Percentiles rank a stretch among this genome's conserved stretches.
Evolutionary conservation across 2,888 invertebrate genomes (phyloP).

Genomic region (Drosophila macrospina): DNA sequence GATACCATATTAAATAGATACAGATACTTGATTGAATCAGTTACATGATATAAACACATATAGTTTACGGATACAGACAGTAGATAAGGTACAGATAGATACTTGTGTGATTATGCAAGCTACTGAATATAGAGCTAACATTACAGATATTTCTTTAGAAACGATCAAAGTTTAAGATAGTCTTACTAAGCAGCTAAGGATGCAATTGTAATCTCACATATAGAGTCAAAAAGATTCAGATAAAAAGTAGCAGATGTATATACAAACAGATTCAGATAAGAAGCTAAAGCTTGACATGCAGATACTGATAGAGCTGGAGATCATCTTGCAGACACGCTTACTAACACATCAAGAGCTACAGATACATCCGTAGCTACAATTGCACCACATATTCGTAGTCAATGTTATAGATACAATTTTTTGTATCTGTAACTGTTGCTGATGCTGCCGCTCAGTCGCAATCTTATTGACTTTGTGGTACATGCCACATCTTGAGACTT

Average conservation of each 20-base stretch:
- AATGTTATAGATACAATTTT: conserved; percentile 11
- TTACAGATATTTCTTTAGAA: neutral
- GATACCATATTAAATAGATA: no score
- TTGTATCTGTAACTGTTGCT: conserved; percentile 5
- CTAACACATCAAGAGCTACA: conserved; percentile 5
- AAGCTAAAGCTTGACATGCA: no score
- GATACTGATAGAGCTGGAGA: conserved; percentile 2
- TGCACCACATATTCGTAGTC: neutral
- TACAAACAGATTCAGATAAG: neutral
- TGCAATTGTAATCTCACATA: no score
- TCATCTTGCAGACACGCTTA: neutral
- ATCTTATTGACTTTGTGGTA: conserved; percentile 52
- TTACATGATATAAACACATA: no score
- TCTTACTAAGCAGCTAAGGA: neutral
- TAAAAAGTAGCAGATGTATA: neutral
- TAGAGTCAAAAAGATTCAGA: conserved; percentile 1
- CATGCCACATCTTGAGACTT: conserved; percentile 24
- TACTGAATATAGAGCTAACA: neutral
- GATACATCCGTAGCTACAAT: conserved; percentile 3
- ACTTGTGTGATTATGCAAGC: no score
- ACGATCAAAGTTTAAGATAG: neutral
- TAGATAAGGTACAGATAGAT: no score
- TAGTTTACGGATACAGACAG: no score
- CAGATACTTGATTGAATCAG: no score
- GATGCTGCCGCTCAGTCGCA: conserved; percentile 12